Evolutionary conservation across 2,888 invertebrate species (phyloP).

Genomic region (Arge pagana): DNA sequence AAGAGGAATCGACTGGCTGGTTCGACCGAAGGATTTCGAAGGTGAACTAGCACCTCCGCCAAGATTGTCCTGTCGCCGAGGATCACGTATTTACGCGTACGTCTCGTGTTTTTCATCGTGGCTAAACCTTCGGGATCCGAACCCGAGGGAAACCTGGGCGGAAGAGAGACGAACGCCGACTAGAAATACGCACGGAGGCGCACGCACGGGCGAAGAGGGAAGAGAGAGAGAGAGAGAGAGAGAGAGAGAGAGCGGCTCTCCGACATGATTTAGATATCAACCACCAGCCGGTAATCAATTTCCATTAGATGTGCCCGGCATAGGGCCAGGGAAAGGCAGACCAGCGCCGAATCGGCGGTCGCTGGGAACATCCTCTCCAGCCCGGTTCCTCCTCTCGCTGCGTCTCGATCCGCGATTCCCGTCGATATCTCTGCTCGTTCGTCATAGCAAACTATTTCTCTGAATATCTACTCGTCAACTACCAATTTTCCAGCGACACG

Average conservation of each 20-base stretch:
- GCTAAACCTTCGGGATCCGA: constrained; percentile 31
- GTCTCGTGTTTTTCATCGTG: constrained; percentile 32
- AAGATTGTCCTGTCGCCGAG: constrained; percentile 34
- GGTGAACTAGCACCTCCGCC: constrained; percentile 24
- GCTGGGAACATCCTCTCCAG: no score
- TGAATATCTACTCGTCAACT: no score
- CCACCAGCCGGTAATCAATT: constrained; percentile 48
- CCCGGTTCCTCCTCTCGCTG: no score
- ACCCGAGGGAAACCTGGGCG: constrained; percentile 14
- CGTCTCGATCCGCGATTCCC: no score
- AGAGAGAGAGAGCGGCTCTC: constrained; percentile 31
- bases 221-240: constrained; percentile 27
- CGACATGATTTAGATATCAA: constrained; percentile 52
- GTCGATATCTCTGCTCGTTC: no score
- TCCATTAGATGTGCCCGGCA: constrained; percentile 46
- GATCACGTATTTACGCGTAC: constrained; percentile 31
- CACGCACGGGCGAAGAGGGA: constrained; percentile 20
- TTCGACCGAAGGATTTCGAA: no score
- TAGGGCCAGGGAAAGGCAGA: constrained; percentile 23
- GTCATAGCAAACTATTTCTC: no score
- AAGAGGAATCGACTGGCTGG: no score
- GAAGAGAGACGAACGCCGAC: no score
- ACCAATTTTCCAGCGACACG: no score
- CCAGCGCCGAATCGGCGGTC: no score
- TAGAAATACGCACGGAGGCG: no score